Evolutionary conservation across 2,888 invertebrate genomes (phyloP).

Genomic region (Prosapia bicincta): DNA sequence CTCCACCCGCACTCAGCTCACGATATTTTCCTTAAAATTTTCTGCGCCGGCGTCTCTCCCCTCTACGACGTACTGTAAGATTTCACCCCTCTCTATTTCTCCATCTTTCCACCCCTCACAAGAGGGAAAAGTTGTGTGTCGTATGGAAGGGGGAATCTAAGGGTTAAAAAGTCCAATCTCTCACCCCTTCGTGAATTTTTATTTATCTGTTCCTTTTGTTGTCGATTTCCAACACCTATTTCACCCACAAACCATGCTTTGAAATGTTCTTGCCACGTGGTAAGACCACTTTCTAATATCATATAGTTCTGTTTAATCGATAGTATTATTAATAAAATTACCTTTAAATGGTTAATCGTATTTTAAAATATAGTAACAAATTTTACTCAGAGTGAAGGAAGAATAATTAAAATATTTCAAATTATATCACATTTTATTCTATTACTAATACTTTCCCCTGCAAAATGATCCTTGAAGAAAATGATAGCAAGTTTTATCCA

Average conservation of each 20-base stretch:
- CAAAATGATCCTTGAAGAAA: too few relatives aligned
- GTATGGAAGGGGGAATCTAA: conserved; percentile 29
- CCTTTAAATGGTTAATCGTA: too few relatives aligned
- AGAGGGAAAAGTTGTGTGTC: conserved; percentile 19
- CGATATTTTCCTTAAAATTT: conserved; percentile 40
- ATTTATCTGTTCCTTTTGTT: conserved; percentile 11
- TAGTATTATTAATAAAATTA: too few relatives aligned
- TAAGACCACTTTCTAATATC: background rate
- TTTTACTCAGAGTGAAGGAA: too few relatives aligned
- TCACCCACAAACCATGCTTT: background rate
- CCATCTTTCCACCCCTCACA: conserved; percentile 33
- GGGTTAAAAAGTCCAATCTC: conserved; percentile 24
- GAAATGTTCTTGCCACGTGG: background rate
- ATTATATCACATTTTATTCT: too few relatives aligned
- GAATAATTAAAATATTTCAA: too few relatives aligned
- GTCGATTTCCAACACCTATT: background rate
- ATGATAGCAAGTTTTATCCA: too few relatives aligned
- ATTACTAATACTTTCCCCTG: too few relatives aligned
- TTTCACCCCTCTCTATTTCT: conserved; percentile 33
- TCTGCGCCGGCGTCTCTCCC: conserved; percentile 41
- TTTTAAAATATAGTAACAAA: too few relatives aligned
- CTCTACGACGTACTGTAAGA: conserved; percentile 32
- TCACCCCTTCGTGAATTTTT: conserved; percentile 25
- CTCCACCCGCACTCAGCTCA: conserved; percentile 31
- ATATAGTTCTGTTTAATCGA: background rate